Conservation (phyloP, 2,888 invertebrate genomes). For the Diarsia mendica region DNA sequence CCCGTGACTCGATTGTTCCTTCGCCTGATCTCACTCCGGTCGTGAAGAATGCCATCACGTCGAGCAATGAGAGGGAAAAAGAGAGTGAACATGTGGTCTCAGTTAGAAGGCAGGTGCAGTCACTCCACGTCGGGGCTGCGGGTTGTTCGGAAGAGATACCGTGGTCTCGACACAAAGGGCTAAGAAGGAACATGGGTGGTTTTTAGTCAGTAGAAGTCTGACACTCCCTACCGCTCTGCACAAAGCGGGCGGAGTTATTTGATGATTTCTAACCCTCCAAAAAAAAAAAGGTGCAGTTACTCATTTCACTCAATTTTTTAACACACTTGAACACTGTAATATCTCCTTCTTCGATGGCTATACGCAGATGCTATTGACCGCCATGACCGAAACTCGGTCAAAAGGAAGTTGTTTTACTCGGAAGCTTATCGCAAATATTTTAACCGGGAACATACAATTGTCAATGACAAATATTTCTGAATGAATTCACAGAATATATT, state of each 20-base stretch:
- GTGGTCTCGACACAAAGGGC: too few relatives aligned
- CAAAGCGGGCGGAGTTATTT: too few relatives aligned
- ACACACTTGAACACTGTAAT: neutral
- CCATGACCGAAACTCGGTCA: neutral
- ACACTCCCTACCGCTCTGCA: too few relatives aligned
- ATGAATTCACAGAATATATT: neutral
- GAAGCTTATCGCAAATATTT: neutral
- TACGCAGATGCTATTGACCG: too few relatives aligned
- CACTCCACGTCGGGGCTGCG: too few relatives aligned
- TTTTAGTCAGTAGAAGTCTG: too few relatives aligned
- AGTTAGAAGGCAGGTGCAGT: too few relatives aligned
- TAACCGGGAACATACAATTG: conserved; percentile 2
- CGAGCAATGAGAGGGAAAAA: neutral
- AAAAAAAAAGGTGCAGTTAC: too few relatives aligned
- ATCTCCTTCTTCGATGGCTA: neutral
- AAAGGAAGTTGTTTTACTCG: neutral
- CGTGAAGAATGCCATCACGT: neutral
- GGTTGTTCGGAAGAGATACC: too few relatives aligned
- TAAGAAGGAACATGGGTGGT: too few relatives aligned
- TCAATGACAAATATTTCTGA: neutral
- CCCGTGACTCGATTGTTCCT: too few relatives aligned
- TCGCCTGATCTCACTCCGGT: neutral
- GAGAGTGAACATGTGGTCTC: neutral
- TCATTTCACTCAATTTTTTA: neutral
- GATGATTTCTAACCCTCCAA: too few relatives aligned